Base-by-base conservation (phyloP, 2,113 vertebrate genomes). In the Panurus biarmicus region DNA sequence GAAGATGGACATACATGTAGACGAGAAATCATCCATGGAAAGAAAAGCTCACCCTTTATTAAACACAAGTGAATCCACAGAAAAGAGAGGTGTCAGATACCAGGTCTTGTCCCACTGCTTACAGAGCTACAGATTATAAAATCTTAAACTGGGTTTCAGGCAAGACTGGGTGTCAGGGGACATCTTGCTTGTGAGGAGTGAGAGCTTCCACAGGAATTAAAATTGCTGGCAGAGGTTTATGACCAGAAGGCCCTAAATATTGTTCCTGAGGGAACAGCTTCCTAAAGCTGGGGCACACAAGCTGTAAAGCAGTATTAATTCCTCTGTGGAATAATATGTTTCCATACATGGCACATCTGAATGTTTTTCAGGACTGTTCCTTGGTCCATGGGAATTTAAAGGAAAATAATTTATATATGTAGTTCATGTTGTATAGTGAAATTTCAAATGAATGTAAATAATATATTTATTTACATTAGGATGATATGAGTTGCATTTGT, bases 341-440 rank as follows among this genome's bases (percentile, higher is more conserved):
- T 84, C 54, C 17, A 4, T 65, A 80, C 0, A 3, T 74, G 60
- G 28, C 0, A 1, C 7, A 7, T 26, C 36, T 25, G n/a, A 79
- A n/a, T 78, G 36, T 56, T 93, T 90, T 86, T 84, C 40, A 61
- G 31, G 31, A 47, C 13, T 78, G 31, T 62, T 67, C 29, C 24
- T 83, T 53, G 12, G 12, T 66, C 61, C 35, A 6, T 36, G 2
- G 72, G 57, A 62, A 67, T 86, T 79, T 50, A 83, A 28, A 86
- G 53, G 9, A 89, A 86, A 76, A 80, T 64, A 1, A 29, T 83
- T 67, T 58, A 8, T 47, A 24, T 18, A 60, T 36, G 15, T 72
- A 40, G 6, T 17, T 91, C 58, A 29, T 79, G 12, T 54, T 86
- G 13, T 54, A 23, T 38, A 54, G 29, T 38, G 47, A 35, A 84